These are phyloP conservation scores for Biston stratarius DNA, from an alignment of 2,888 invertebrate genomes.

Conservation along the genomic window DNA sequence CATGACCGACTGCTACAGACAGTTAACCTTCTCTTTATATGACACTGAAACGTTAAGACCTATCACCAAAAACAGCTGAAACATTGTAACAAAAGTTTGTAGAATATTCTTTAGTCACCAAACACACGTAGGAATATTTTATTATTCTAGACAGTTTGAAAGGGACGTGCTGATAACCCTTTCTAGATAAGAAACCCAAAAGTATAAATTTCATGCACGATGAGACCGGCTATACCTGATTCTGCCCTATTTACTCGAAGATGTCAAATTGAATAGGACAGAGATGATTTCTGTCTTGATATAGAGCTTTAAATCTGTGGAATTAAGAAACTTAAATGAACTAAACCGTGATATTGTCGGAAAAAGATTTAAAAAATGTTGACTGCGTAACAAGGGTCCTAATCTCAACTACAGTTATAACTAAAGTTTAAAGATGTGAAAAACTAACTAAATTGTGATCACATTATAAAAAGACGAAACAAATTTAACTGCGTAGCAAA, in stretches of 20 bases:
- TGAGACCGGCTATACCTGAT: not conserved
- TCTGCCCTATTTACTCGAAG: not conserved
- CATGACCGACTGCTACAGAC: slow-evolving; percentile 4
- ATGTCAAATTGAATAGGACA: not conserved
- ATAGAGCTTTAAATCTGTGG: too few species aligned
- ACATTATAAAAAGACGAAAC: too few species aligned
- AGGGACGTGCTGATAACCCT: slow-evolving; percentile 5
- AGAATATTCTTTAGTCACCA: not conserved
- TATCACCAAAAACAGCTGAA: not conserved
- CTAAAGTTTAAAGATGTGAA: too few species aligned
- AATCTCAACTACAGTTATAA: too few species aligned
- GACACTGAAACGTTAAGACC: not conserved
- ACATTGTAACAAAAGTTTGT: not conserved
- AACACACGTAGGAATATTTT: not conserved
- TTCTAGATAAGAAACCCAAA: slow-evolving; percentile 1
- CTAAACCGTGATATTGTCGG: too few species aligned
- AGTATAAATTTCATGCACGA: not conserved
- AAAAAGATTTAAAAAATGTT: too few species aligned
- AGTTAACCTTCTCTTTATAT: not conserved
- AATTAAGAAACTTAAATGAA: too few species aligned
- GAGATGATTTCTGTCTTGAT: not conserved
- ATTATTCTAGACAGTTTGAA: slow-evolving; percentile 1
- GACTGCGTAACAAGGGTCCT: too few species aligned
- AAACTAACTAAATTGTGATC: too few species aligned
- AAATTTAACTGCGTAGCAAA: too few species aligned